Percentiles rank a stretch among this genome's conserved stretches.
phyloP scores from a whole-genome alignment of 2,113 vertebrate genomes.

The Labeo rohita region DNA sequence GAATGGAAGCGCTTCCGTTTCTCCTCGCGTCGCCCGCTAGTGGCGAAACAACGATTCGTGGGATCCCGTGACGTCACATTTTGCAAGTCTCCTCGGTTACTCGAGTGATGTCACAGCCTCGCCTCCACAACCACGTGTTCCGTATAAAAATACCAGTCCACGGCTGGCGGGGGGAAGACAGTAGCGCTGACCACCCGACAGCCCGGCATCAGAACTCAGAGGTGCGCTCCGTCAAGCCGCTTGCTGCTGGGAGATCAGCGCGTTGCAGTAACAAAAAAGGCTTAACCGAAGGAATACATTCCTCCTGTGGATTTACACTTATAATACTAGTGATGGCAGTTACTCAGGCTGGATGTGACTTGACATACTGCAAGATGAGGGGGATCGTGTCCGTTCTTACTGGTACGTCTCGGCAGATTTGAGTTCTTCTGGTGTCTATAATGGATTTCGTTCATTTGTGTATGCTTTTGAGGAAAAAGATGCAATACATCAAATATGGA shows the following conservation, averaged over 20 bases:
- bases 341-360: slow-evolving; percentile 76
- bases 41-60: slow-evolving; percentile 56
- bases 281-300: slow-evolving; percentile 3
- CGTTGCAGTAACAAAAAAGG: not conserved
- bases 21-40: slow-evolving; percentile 49
- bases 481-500: not conserved
- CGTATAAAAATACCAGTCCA: slow-evolving; percentile 59
- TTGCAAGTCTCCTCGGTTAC: slow-evolving; percentile 66
- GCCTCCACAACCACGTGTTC: slow-evolving; percentile 65
- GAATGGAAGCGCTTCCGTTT: slow-evolving; percentile 54
- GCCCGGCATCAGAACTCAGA: not conserved
- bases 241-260: not conserved
- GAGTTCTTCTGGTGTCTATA: not conserved
- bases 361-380: slow-evolving; percentile 82
- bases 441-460: not conserved
- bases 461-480: not conserved
- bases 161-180: not conserved
- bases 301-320: slow-evolving; percentile 45
- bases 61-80: slow-evolving; percentile 74
- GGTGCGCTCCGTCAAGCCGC: not conserved
- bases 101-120: slow-evolving; percentile 63
- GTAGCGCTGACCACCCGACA: not conserved
- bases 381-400: slow-evolving; percentile 76
- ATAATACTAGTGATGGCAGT: slow-evolving; percentile 68
- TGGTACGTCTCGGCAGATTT: slow-evolving; percentile 66